Evolutionary conservation across 2,888 invertebrate species (phyloP).

Genomic region (Matsumyia berberina): DNA sequence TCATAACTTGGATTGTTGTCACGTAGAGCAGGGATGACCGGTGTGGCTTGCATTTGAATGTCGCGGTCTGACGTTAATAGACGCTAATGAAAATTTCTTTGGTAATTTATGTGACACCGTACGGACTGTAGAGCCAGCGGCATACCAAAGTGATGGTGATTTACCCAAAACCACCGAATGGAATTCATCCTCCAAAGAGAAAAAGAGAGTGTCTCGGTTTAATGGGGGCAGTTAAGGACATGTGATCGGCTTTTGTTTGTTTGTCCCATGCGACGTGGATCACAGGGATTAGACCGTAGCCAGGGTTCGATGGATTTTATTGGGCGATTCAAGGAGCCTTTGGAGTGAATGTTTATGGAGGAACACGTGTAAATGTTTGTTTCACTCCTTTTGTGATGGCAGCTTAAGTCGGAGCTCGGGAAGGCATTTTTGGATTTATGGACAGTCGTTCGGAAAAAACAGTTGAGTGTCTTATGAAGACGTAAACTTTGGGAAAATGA

Average conservation of each 20-base stretch:
- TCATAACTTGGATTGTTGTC: conserved; percentile 63
- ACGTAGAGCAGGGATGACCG: conserved; percentile 59
- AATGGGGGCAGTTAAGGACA: conserved; percentile 62
- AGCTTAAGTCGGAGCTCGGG: background rate
- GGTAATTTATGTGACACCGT: conserved; percentile 69
- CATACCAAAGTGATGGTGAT: conserved; percentile 66
- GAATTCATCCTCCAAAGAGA: conserved; percentile 9
- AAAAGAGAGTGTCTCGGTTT: conserved; percentile 10
- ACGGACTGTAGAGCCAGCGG: conserved; percentile 62
- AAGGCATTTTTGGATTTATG: too few relatives aligned
- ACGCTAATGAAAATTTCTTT: conserved; percentile 73
- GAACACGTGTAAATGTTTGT: conserved; percentile 37
- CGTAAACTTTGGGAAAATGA: background rate
- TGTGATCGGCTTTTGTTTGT: conserved; percentile 41
- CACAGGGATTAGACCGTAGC: conserved; percentile 7
- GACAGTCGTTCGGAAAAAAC: background rate
- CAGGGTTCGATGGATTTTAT: conserved; percentile 18
- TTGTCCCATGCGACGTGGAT: background rate
- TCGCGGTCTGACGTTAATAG: conserved; percentile 73
- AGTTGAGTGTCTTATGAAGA: background rate
- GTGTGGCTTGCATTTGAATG: conserved; percentile 74
- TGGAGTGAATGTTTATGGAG: conserved; percentile 22
- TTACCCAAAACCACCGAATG: conserved; percentile 37
- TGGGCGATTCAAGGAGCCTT: conserved; percentile 37
- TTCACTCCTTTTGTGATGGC: background rate